Evolutionary conservation across 2,113 vertebrate species (phyloP).

Genomic region (Saccopteryx bilineata): DNA sequence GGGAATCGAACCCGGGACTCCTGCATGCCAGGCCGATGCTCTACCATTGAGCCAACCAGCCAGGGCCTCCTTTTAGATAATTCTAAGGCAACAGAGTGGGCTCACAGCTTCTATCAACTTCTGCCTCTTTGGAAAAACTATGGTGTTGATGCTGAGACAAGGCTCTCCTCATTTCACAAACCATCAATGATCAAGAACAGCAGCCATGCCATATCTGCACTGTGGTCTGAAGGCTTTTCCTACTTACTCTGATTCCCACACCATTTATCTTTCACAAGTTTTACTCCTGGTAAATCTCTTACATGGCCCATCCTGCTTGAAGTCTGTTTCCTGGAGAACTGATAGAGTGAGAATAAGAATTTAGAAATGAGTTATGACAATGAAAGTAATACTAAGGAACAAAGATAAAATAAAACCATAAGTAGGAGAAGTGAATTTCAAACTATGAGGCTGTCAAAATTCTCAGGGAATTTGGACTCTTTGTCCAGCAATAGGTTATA

Average conservation of each 20-base stretch:
- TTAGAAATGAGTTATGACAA: background rate
- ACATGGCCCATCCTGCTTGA: background rate
- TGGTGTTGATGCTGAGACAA: background rate
- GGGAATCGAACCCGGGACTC: too few species aligned
- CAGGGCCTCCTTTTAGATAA: background rate
- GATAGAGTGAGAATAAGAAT: background rate
- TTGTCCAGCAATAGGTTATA: background rate
- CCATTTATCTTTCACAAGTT: background rate
- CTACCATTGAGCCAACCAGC: too few species aligned
- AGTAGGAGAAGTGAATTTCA: background rate
- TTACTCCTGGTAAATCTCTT: background rate
- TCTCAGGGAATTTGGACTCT: background rate
- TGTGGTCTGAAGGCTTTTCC: background rate
- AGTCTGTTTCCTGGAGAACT: background rate
- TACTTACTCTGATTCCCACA: background rate
- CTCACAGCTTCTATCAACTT: background rate
- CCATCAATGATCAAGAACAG: background rate
- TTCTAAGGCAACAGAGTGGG: background rate
- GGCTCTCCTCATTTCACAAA: background rate
- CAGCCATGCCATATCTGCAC: background rate
- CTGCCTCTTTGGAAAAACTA: background rate
- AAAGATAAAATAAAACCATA: background rate
- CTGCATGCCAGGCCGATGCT: too few species aligned
- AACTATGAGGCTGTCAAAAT: background rate
- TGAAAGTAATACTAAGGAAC: background rate